Evolutionary conservation across 2,888 invertebrate genomes (phyloP), one percentile per base, ranked within the genome.

Genomic region (Imbricaverruca yamaguchii): DNA sequence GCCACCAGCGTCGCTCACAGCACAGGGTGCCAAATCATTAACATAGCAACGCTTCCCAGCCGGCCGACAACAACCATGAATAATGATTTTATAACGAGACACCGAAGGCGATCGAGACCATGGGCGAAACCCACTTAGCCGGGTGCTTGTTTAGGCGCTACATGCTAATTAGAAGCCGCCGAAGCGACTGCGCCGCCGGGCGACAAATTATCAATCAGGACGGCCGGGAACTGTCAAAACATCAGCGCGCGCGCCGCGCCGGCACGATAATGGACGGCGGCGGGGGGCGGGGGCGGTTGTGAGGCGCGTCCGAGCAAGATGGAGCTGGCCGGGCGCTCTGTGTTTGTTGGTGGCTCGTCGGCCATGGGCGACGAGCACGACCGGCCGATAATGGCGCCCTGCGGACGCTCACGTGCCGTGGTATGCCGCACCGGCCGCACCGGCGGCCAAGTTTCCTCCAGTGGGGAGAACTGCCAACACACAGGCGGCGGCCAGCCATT

Each of bases 11-110:
- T 7, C n/a, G 65, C 65, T 23, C 10, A 23, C 10, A 69, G 39
- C 39, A 25, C 69, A 39, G 69, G 74, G 74, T 53, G 74, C 74
- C 53, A 74, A 53, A 10, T 53, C 74, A 39, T 74, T 74, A 74
- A 25, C 74, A 74, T 74, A 53, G 39, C 74, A 2, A 7, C 39
- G 53, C 74, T 39, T 13, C 7, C 0, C 74, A 23, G 74, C 53
- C 18, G 53, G 9, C 74, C 74, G 18, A 23, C 65, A 65, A 18
- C 53, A 53, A 13, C n/a, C 13, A 53, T 74, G 74, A 74, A 74
- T 74, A 74, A 74, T 74, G 74, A 53, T 74, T 74, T 74, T 53
- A 74, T 74, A 74, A 74, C 74, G 74, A 74, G 74, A 13, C 53
- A 21, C 74, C 74, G 74, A 39, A 39, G 74, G 74, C 53, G 53